These are phyloP conservation scores for Zaprionus inermis DNA, from an alignment of 1,140 invertebrate genomes.

Conservation along the genomic window DNA sequence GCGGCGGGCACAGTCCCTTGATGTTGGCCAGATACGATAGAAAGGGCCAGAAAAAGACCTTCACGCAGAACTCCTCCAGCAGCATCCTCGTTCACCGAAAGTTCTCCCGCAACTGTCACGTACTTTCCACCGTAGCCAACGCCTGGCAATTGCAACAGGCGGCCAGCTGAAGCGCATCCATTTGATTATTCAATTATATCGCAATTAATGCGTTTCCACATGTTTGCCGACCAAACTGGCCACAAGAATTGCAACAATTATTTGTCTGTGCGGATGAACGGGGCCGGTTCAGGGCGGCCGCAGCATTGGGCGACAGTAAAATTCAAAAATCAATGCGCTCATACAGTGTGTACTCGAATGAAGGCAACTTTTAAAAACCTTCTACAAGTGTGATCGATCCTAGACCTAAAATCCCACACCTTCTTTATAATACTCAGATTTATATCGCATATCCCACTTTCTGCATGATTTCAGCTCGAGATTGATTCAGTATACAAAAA, in stretches of 20 bases:
- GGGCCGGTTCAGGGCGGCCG: constrained; percentile 34
- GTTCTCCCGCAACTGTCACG: constrained; percentile 52
- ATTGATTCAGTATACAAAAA: too few relatives aligned
- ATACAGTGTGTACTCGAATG: not conserved
- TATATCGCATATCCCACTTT: too few relatives aligned
- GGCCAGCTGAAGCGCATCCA: constrained; percentile 53
- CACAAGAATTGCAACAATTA: constrained; percentile 46
- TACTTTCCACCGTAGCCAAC: not conserved
- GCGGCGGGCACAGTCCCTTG: constrained; percentile 77
- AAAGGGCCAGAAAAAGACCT: constrained; percentile 81
- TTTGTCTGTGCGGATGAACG: constrained; percentile 8
- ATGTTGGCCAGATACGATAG: constrained; percentile 76
- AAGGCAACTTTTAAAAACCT: not conserved
- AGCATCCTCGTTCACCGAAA: constrained; percentile 58
- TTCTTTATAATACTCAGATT: too few relatives aligned
- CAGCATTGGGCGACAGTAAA: not conserved
- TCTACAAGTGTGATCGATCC: too few relatives aligned
- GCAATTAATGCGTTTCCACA: constrained; percentile 31
- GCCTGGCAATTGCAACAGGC: constrained; percentile 45
- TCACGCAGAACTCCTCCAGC: constrained; percentile 75
- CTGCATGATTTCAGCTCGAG: too few relatives aligned
- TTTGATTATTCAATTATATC: constrained; percentile 66
- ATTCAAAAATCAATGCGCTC: not conserved
- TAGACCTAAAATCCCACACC: too few relatives aligned
- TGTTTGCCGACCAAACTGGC: constrained; percentile 32